Conservation (phyloP, 2,888 invertebrate genomes). For the Pyrochroa serraticornis region DNA sequence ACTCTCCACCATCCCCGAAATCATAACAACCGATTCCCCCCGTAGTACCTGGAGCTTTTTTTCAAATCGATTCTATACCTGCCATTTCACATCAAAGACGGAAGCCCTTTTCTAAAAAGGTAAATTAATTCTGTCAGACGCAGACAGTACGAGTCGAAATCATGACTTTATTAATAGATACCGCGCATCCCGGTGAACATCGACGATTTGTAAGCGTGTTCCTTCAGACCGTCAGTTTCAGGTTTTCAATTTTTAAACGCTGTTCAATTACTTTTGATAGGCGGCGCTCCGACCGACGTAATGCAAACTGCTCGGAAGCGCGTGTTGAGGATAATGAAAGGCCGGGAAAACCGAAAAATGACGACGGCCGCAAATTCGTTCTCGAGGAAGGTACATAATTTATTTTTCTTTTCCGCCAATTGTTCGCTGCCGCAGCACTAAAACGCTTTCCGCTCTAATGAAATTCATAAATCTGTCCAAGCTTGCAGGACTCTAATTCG, state of each 20-base stretch:
- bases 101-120: constrained; percentile 37
- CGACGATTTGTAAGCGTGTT: constrained; percentile 44
- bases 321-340: constrained; percentile 26
- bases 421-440: too few species aligned
- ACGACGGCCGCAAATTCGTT: constrained; percentile 16
- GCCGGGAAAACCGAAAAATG: constrained; percentile 16
- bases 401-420: too few species aligned
- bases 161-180: constrained; percentile 51
- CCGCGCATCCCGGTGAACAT: constrained; percentile 40
- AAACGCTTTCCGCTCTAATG: too few species aligned
- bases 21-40: not conserved
- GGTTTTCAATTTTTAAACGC: constrained; percentile 46
- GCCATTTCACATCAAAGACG: constrained; percentile 42
- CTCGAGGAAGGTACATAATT: too few species aligned
- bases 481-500: too few species aligned
- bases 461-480: too few species aligned
- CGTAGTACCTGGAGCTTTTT: not conserved
- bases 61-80: constrained; percentile 12
- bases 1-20: constrained; percentile 7
- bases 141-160: constrained; percentile 42
- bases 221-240: constrained; percentile 46
- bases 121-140: constrained; percentile 50
- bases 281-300: constrained; percentile 15
- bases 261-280: constrained; percentile 41
- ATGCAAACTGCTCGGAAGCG: constrained; percentile 16